Conservation (phyloP, 2,888 invertebrate genomes). For the Sympetrum striolatum region DNA sequence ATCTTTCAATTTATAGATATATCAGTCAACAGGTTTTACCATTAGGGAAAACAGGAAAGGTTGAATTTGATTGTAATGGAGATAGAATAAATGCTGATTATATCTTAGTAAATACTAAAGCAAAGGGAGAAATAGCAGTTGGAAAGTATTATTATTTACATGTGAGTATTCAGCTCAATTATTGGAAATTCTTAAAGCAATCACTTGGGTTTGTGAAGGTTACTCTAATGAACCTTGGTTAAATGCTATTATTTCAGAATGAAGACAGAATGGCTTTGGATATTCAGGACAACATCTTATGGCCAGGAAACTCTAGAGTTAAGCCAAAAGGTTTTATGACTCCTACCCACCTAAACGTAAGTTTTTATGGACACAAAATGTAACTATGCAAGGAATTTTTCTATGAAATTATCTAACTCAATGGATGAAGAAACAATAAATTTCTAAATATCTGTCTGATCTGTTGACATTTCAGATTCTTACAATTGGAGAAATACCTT, state of each 20-base stretch:
- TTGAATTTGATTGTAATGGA: slow-evolving; percentile 93
- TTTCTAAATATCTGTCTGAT: background rate
- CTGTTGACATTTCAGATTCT: slow-evolving; percentile 60
- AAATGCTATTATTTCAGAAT: slow-evolving; percentile 64
- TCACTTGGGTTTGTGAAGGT: too few relatives aligned
- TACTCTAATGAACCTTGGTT: background rate
- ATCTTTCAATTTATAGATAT: slow-evolving; percentile 55
- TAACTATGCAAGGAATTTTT: background rate
- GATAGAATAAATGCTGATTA: slow-evolving; percentile 93
- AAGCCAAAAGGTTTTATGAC: slow-evolving; percentile 95
- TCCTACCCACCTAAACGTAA: slow-evolving; percentile 87
- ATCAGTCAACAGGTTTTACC: slow-evolving; percentile 62
- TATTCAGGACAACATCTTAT: slow-evolving; percentile 83
- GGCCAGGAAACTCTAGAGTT: slow-evolving; percentile 84
- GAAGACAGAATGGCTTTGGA: slow-evolving; percentile 80
- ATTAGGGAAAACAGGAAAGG: slow-evolving; percentile 82
- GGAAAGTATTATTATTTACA: slow-evolving; percentile 84
- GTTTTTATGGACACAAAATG: background rate
- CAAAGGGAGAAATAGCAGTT: slow-evolving; percentile 70
- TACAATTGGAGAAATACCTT: slow-evolving; percentile 94
- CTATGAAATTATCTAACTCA: too few relatives aligned
- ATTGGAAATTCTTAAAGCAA: too few relatives aligned
- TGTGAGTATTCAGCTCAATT: slow-evolving; percentile 61
- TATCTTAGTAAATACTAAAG: slow-evolving; percentile 86
- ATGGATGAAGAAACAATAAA: background rate